A percentile compares a stretch with the other conserved stretches of the same genome.
Conservation (phyloP, 2,113 vertebrate genomes). For the Euleptes europaea region DNA sequence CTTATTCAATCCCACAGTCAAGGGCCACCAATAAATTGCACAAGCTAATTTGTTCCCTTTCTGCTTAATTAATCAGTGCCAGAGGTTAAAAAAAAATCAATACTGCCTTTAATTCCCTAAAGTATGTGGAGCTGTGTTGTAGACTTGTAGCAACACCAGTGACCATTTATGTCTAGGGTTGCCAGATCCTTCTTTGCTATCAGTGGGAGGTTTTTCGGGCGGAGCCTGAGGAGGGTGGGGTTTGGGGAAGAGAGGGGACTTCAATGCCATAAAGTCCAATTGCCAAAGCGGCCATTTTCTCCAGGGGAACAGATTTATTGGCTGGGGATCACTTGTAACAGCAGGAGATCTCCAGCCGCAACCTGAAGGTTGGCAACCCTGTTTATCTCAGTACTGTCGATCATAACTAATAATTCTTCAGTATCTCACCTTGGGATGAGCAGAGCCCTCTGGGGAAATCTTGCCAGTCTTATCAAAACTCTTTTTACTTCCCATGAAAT, state of each 20-base stretch:
- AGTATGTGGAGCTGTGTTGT: neutral
- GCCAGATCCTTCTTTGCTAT: too few relatives aligned
- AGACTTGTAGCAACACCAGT: too few relatives aligned
- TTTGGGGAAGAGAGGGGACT: too few relatives aligned
- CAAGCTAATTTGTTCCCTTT: neutral
- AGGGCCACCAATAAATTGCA: neutral
- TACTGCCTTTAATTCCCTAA: neutral
- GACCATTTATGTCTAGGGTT: too few relatives aligned
- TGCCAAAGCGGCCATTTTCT: too few relatives aligned
- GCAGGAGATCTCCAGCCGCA: too few relatives aligned
- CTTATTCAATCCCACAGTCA: neutral
- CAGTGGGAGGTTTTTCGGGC: too few relatives aligned
- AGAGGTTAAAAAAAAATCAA: neutral
- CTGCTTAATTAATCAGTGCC: neutral
- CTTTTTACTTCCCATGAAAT: neutral
- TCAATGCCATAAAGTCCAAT: too few relatives aligned
- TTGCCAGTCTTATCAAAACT: neutral
- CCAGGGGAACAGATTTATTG: too few relatives aligned
- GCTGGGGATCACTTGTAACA: too few relatives aligned
- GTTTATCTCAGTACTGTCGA: neutral
- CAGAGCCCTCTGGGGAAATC: neutral
- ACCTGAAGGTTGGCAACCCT: too few relatives aligned
- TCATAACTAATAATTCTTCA: neutral
- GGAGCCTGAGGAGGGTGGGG: too few relatives aligned
- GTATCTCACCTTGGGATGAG: neutral